These are phyloP conservation scores for Caenorhabditis sp. DNA, from an alignment of 2,888 invertebrate genomes.

Conservation along the genomic window DNA sequence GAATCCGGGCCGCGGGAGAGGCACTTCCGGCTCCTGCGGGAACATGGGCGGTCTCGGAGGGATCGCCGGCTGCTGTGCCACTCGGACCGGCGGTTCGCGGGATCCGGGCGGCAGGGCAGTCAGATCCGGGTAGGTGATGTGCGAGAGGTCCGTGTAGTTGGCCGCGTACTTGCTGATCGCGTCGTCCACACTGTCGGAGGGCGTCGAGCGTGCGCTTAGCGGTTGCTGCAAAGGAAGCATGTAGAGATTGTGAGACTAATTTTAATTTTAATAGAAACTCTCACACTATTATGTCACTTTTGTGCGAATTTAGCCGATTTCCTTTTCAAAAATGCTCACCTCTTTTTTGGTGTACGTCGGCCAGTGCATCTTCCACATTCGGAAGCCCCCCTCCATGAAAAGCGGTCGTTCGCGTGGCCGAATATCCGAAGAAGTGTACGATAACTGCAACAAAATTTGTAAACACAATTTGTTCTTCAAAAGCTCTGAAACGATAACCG, in stretches of 20 bases:
- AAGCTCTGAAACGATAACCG: neutral
- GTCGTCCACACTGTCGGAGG: conserved; percentile 22
- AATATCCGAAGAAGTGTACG: conserved; percentile 51
- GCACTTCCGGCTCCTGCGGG: neutral
- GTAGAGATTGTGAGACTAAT: no score
- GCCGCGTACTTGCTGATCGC: conserved; percentile 3
- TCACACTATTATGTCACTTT: neutral
- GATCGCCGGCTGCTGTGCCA: neutral
- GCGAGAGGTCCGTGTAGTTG: neutral
- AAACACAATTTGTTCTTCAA: neutral
- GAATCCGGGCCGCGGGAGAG: neutral
- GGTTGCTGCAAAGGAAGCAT: no score
- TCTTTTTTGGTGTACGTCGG: conserved; percentile 54
- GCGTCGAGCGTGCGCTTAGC: conserved; percentile 7
- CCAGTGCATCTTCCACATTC: conserved; percentile 66
- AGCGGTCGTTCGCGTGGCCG: conserved; percentile 60
- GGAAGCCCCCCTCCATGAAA: conserved; percentile 74
- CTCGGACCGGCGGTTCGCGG: neutral
- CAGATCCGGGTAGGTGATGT: conserved; percentile 23
- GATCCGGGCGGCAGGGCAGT: conserved; percentile 6
- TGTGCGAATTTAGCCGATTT: neutral
- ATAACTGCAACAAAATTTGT: conserved; percentile 1
- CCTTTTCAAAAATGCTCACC: neutral
- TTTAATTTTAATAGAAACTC: neutral
- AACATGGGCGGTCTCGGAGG: conserved; percentile 2